Evolutionary conservation across 2,797 vertebrate genomes (phyloP), one percentile per base, ranked within the genome.

Genomic region (Ptychobarbus kaznakovi): DNA sequence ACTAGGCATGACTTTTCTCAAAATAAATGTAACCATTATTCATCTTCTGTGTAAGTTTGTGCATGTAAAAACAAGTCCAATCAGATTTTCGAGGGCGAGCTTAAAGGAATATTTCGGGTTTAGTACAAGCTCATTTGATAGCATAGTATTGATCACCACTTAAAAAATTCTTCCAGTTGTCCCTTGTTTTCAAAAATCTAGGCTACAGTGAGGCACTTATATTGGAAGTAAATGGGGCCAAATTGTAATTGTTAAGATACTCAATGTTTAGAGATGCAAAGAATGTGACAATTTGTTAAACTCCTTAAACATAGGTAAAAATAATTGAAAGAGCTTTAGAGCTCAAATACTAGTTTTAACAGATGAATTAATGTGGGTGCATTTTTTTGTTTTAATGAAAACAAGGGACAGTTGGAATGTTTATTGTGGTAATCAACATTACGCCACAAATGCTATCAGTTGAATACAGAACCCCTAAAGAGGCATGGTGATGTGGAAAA

Each of bases 401-500:
- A 66, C 13, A 66, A 42, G 9, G 38, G 20, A 40, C 7, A 42
- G 35, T 10, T 10, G 1, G 42, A 70, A 42, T 40, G 6, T 40
- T 42, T n/a, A 1, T 40, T 70, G 9, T 22, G 68, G 68, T 2
- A 11, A 66, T 66, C 32, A 66, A 66, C 32, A 42, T 70, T n/a
- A 70, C 5, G 35, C 3, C 10, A 66, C 63, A 66, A 9, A 42
- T 22, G 38, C 38, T 69, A 1, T 40, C 18, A 12, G 20, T 70
- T 11, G 13, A 42, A 15, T 3, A 42, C 40, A 5, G 15, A 78
- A 40, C 38, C 13, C 53, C 7, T 78, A 63, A 77, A 40, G 7
- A 56, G 8, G 25, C 56, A 78, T 61, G 56, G 56, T 78, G 56
- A 78, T 78, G n/a, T 40, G 76, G 15, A 28, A 42, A 78, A 63